Percentiles rank a stretch among this genome's conserved stretches.
Evolutionary conservation across 2,113 vertebrate species (phyloP).

Genomic region (Aphyosemion australe): DNA sequence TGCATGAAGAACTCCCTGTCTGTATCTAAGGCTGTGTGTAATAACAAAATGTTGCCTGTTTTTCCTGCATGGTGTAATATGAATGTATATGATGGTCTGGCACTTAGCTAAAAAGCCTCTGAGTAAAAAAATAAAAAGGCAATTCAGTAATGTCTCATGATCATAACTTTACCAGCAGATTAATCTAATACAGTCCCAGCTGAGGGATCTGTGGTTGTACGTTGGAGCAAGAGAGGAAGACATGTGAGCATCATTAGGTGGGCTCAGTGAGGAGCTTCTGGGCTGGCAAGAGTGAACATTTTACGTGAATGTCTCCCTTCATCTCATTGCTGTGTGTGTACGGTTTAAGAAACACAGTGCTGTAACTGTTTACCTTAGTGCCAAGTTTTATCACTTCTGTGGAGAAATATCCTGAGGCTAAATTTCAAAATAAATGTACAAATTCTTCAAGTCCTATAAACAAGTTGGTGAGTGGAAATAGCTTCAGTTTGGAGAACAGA

Average conservation of each 20-base stretch:
- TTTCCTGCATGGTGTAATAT: constrained; percentile 2
- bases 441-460: constrained; percentile 30
- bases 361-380: constrained; percentile 34
- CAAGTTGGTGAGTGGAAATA: neutral
- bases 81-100: constrained; percentile 9
- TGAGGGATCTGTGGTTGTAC: constrained; percentile 46
- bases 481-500: constrained; percentile 4
- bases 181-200: constrained; percentile 51
- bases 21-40: neutral
- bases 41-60: neutral
- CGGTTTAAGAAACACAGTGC: constrained; percentile 33
- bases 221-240: constrained; percentile 41
- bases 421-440: constrained; percentile 34
- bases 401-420: constrained; percentile 17
- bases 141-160: constrained; percentile 60
- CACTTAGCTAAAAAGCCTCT: constrained; percentile 23
- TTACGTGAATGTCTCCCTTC: constrained; percentile 4
- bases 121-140: constrained; percentile 19
- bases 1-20: neutral
- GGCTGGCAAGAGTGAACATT: constrained; percentile 28
- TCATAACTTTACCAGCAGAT: constrained; percentile 47
- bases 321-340: constrained; percentile 4
- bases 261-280: constrained; percentile 31
- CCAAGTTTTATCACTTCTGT: constrained; percentile 4
- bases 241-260: constrained; percentile 70